Evolutionary conservation across 2,113 vertebrate species (phyloP), one percentile per base, ranked within the genome.

Genomic region (Myocastor coypus): DNA sequence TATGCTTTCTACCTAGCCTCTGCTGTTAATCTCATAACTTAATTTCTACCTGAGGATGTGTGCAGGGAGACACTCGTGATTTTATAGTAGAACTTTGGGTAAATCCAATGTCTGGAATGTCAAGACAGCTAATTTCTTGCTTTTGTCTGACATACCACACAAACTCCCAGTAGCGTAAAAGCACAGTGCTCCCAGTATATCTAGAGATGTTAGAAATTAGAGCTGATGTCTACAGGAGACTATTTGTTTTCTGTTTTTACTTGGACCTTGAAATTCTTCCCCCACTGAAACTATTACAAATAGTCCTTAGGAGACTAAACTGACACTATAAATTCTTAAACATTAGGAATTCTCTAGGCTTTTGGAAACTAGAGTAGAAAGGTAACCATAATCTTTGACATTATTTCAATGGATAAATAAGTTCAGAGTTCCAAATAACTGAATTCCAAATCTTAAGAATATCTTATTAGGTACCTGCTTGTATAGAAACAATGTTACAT

Each of bases 331-430:
- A 82, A 84, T 92, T 93, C 71, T 85, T n/a, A 83, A 94, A 66
- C 73, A 87, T 50, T 28, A 91, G 55, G 87, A 88, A 89, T 95
- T 90, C 40, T 40, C 3, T 83, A 87, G 55, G 28, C 52, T 69
- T 92, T 78, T 93, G 55, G 86, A 92, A 94, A 37, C 78, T 87
- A 66, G 55, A 57, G 59, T 83, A 28, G 71, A 96, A 94, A 84
- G 52, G 26, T 40, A 26, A 42, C 14, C 73, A 63, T 40, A 75
- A 7, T 61, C 40, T 34, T 20, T 50, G 28, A 19, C 63, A 11
- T 40, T 94, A 34, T 87, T 87, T 89, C 77, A 75, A 0, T 94
- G 57, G 57, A 32, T 82, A 64, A 68, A n/a, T 64, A 46, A 66
- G 37, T 82, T 85, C 88, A 30, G 69, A 82, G 40, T 85, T 92